A percentile compares a stretch with the other conserved stretches of the same genome.
These are phyloP conservation scores for Spisula solida DNA, from an alignment of 2,888 invertebrate genomes.

Conservation along the genomic window DNA sequence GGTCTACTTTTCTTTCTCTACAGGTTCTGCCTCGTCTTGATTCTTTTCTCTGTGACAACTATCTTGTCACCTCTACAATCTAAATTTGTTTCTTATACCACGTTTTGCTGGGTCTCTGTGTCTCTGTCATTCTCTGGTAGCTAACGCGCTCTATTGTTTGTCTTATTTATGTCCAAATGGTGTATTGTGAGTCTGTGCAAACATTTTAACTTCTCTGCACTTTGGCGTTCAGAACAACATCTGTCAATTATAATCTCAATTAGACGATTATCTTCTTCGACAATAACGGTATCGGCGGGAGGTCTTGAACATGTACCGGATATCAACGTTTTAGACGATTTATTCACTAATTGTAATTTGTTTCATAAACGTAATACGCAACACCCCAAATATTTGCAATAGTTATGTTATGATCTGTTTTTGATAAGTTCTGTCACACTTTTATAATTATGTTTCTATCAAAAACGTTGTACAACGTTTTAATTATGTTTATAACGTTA, in stretches of 20 bases:
- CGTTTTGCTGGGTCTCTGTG: too few relatives aligned
- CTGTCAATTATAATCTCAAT: neutral
- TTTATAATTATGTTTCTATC: too few relatives aligned
- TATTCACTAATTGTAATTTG: neutral
- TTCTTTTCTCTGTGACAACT: neutral
- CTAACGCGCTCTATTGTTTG: neutral
- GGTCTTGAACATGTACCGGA: neutral
- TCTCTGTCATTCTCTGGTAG: too few relatives aligned
- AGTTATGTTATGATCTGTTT: too few relatives aligned
- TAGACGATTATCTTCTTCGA: neutral
- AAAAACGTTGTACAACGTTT: too few relatives aligned
- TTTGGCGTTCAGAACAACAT: neutral
- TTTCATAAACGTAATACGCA: neutral
- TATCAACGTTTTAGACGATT: neutral
- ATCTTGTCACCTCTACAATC: too few relatives aligned
- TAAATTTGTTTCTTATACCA: too few relatives aligned
- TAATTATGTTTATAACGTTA: too few relatives aligned
- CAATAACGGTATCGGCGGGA: neutral
- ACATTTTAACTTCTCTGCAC: neutral
- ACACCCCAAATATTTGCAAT: too few relatives aligned
- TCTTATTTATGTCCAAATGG: neutral
- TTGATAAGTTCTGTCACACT: too few relatives aligned
- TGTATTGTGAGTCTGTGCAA: slow-evolving; percentile 12
- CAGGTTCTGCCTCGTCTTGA: neutral
- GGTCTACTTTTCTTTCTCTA: neutral